Percentiles rank a stretch among this genome's conserved stretches.
Conservation (phyloP, 2,113 vertebrate genomes). For the Motacilla tschutschensis region DNA sequence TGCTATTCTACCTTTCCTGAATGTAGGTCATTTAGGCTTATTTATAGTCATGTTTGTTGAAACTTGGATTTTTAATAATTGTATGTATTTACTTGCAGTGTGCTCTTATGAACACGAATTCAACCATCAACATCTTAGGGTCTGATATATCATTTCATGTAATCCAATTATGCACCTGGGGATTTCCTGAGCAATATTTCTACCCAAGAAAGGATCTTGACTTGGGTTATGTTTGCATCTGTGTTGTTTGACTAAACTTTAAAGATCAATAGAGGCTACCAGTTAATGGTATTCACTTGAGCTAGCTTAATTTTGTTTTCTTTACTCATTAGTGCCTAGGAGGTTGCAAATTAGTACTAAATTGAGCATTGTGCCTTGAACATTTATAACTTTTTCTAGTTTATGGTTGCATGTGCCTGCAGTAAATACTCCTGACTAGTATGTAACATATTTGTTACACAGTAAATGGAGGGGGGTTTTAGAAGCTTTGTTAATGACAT, state of each 20-base stretch:
- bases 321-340: background rate
- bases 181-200: constrained; percentile 1
- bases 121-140: background rate
- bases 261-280: background rate
- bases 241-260: background rate
- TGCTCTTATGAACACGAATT: constrained; percentile 1
- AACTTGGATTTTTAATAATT: background rate
- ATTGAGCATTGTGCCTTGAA: background rate
- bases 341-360: background rate
- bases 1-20: background rate
- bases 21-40: background rate
- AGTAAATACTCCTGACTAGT: background rate
- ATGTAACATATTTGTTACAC: background rate
- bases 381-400: background rate
- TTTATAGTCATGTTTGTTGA: background rate
- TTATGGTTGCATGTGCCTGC: background rate
- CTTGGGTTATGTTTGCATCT: background rate
- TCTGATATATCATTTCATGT: background rate
- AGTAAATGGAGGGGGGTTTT: background rate
- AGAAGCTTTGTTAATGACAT: background rate
- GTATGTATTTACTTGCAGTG: background rate
- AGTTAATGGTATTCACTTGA: background rate
- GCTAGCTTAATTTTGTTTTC: background rate
- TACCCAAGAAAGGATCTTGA: background rate
- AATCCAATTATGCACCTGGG: background rate